phyloP scores from a whole-genome alignment of 2,797 vertebrate genomes.

The Acipenser oxyrinchus region DNA sequence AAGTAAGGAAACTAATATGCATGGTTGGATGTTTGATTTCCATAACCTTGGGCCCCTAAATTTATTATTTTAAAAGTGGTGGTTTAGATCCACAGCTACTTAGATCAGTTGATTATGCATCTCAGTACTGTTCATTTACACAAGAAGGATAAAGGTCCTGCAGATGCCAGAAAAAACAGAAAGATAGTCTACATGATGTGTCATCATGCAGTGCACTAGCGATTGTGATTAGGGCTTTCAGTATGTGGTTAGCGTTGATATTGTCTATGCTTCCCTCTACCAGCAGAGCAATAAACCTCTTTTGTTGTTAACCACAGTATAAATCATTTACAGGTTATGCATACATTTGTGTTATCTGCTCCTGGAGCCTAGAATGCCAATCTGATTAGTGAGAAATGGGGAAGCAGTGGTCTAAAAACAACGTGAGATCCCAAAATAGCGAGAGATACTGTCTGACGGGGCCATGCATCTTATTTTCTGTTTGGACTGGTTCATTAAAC shows the following conservation, averaged over 20 bases:
- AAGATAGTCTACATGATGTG: no score
- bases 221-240: no score
- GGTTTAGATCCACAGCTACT: no score
- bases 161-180: no score
- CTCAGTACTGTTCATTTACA: no score
- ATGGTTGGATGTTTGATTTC: no score
- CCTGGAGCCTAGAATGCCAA: constrained; percentile 43
- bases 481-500: constrained; percentile 26
- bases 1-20: no score
- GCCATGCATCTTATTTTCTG: constrained; percentile 19
- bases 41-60: no score
- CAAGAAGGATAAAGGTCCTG: no score
- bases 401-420: constrained; percentile 25
- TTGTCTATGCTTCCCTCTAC: constrained; percentile 11
- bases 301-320: constrained; percentile 56
- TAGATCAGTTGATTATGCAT: no score
- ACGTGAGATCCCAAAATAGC: constrained; percentile 19
- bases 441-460: constrained; percentile 17
- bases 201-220: no score
- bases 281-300: constrained; percentile 35
- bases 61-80: no score
- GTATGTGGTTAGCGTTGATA: neutral
- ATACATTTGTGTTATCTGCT: constrained; percentile 62
- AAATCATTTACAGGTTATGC: constrained; percentile 64
- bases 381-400: constrained; percentile 41